Evolutionary conservation across 2,797 vertebrate genomes (phyloP).

Genomic region (Catostomus latipinnis): DNA sequence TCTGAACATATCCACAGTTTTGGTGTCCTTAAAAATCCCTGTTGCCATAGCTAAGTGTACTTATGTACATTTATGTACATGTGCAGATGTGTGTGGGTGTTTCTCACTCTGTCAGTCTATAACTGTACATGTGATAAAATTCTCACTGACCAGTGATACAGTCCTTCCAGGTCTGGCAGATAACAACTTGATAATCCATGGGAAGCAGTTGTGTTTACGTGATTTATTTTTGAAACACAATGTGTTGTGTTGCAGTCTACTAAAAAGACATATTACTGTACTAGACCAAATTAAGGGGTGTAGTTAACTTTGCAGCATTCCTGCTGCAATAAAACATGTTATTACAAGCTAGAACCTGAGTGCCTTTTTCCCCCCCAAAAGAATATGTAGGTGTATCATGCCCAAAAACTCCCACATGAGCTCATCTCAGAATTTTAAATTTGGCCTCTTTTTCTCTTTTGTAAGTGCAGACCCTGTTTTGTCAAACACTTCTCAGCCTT

Average conservation of each 20-base stretch:
- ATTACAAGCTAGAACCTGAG: slow-evolving; percentile 17
- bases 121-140: slow-evolving; percentile 14
- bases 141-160: slow-evolving; percentile 12
- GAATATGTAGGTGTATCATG: neutral
- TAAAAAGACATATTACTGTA: neutral
- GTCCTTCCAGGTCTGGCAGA: neutral
- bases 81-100: slow-evolving; percentile 35
- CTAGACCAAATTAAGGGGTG: slow-evolving; percentile 29
- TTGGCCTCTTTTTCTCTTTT: neutral
- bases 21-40: slow-evolving; percentile 19
- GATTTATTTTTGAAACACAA: slow-evolving; percentile 21
- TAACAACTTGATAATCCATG: slow-evolving; percentile 27
- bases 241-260: slow-evolving; percentile 47
- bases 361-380: neutral
- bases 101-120: slow-evolving; percentile 10
- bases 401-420: neutral
- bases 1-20: slow-evolving; percentile 12
- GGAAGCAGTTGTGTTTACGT: slow-evolving; percentile 43
- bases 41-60: neutral
- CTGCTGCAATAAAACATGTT: slow-evolving; percentile 39
- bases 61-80: neutral
- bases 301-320: slow-evolving; percentile 26
- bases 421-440: neutral
- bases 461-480: slow-evolving; percentile 1
- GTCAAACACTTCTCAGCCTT: neutral